Evolutionary conservation across 2,797 vertebrate genomes (phyloP), one percentile per base, ranked within the genome.

Genomic region (Champsocephalus gunnari): DNA sequence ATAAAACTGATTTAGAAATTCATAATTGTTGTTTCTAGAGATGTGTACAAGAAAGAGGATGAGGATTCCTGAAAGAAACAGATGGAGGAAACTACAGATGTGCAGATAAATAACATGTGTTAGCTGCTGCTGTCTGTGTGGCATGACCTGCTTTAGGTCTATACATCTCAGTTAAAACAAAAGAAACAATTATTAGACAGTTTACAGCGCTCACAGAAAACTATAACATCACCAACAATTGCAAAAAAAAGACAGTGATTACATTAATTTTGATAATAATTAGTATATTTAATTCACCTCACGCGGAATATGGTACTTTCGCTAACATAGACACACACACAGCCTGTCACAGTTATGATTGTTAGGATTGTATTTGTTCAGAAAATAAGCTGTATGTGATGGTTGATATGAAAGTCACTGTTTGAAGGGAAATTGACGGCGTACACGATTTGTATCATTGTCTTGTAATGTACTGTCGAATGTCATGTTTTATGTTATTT

Each of bases 1-100:
- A 73, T 53, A 71, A 87, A 89, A 84, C 28, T 49, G 57, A 81
- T 91, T 86, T 24, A 84, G 83, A 88, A 85, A 83, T 75, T 81
- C 66, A 83, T 51, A 85, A 87, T 79, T 80, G 84, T 86, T 87
- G 58, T 88, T 90, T 90, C 13, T 14, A 67, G 63, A 71, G 78
- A 81, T 80, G 63, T 85, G 69, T 74, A 69, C 44, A 80, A 57
- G 73, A 24, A 75, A 84, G 87, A 62, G 70, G 71, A 80, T 77
- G 66, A 86, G 67, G 71, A 82, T 79, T 89, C 73, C 65, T 80
- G 38, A 75, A 88, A 85, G 71, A 38, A 38, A 85, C 67, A 82
- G 74, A 79, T 73, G 71, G 61, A 70, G 34, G 66, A 81, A 83
- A 80, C 21, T 34, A 56, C 65, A 83, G 75, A 82, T 41, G 77